phyloP scores from a whole-genome alignment of 2,797 vertebrate species.

The Sylvilagus floridanus region DNA sequence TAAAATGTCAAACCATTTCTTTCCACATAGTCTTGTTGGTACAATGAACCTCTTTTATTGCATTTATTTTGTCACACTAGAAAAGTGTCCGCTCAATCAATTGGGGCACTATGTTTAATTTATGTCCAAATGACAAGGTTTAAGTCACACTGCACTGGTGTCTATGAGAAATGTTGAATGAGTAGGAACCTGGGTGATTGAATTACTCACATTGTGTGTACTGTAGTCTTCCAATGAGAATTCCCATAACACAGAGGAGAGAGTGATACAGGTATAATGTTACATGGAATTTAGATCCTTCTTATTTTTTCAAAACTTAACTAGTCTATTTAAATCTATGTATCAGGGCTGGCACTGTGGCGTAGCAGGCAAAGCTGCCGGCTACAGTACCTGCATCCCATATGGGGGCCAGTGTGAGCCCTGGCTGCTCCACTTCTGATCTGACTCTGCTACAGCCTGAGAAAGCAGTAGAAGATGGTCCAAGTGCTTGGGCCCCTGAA shows the following conservation, averaged over 20 bases:
- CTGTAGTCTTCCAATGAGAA: neutral
- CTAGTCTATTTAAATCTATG: too few relatives aligned
- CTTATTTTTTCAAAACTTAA: neutral
- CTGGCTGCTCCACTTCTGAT: too few relatives aligned
- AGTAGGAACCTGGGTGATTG: neutral
- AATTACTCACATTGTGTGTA: neutral
- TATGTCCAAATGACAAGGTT: neutral
- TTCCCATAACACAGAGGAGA: neutral
- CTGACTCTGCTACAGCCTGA: too few relatives aligned
- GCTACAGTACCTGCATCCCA: too few relatives aligned
- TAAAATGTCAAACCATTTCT: constrained; percentile 71
- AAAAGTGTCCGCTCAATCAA: neutral
- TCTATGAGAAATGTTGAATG: neutral
- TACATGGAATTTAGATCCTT: neutral
- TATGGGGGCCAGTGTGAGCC: too few relatives aligned
- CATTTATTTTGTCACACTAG: neutral
- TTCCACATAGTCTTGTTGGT: neutral
- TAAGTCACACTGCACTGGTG: neutral
- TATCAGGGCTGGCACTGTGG: too few relatives aligned
- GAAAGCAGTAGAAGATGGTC: too few relatives aligned
- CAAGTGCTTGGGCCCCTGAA: too few relatives aligned
- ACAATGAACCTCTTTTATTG: constrained; percentile 57
- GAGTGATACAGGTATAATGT: neutral
- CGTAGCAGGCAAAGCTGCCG: too few relatives aligned
- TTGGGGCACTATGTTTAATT: neutral